Conservation (phyloP, 2,888 invertebrate species). For the Neuroscelio doddi region DNA sequence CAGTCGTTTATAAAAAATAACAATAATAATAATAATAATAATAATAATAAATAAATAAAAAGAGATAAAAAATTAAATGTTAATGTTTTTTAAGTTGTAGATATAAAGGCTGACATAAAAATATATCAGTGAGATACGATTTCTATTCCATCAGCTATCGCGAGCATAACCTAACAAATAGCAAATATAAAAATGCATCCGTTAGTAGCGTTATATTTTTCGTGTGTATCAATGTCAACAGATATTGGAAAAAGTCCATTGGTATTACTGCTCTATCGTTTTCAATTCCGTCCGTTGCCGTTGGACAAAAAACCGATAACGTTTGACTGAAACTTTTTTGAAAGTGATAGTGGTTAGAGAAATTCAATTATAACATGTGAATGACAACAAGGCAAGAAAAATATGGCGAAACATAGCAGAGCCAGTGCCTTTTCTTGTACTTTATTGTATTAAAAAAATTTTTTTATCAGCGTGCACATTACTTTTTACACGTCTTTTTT, state of each 20-base stretch:
- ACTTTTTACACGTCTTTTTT: too few species aligned
- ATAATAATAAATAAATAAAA: too few species aligned
- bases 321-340: conserved; percentile 7
- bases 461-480: too few species aligned
- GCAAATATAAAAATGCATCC: conserved; percentile 14
- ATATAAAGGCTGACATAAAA: neutral
- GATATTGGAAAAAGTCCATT: conserved; percentile 30
- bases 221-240: conserved; percentile 23
- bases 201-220: conserved; percentile 10
- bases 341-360: conserved; percentile 9
- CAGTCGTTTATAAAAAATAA: too few species aligned
- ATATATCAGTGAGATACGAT: neutral
- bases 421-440: too few species aligned
- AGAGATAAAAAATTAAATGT: too few species aligned
- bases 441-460: too few species aligned
- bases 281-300: conserved; percentile 12
- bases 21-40: too few species aligned
- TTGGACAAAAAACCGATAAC: conserved; percentile 3
- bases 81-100: neutral
- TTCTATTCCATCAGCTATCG: neutral
- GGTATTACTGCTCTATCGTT: conserved; percentile 16
- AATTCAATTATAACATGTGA: conserved; percentile 14
- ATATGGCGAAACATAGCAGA: conserved; percentile 19
- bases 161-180: conserved; percentile 4
- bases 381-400: neutral